Base-by-base conservation (phyloP, 2,888 invertebrate genomes). In the Pandemis cinnamomeana region DNA sequence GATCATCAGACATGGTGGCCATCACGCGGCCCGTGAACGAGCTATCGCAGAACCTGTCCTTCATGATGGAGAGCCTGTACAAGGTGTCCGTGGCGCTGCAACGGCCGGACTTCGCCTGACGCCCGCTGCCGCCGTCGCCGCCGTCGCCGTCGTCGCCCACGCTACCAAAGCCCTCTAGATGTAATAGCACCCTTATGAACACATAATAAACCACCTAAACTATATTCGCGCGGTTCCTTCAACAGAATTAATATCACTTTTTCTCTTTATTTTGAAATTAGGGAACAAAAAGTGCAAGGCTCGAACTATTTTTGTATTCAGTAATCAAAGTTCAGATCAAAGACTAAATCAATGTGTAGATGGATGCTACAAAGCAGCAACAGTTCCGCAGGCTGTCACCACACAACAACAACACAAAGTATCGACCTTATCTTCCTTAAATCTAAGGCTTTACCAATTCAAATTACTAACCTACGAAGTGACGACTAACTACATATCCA, bases 31-130 rank as follows among this genome's bases (percentile, higher is more conserved):
- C 93, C 0, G 92, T 92, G 75, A 87, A 87, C 83, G 94, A 94
- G 84, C 85, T 94, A 42, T 91, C 93, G 0, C 91, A 92, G 82
- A 93, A 93, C 83, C 84, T 94, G 68, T 89, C 93, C 15, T 91
- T 90, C 85, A 92, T 94, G 91, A 91, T 94, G 91, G 94, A 94
- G 85, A 93, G 93, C 82, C 89, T 94, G 42, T 94, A 93, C 89
- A 91, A 89, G 80, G 92, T 91, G 80, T 92, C 92, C 2, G 88
- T 93, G 80, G 89, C 91, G n/a, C 87, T 93, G 77, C 91, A 91
- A 82, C 84, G 91, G 44, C 89, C 89, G 78, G 92, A 92, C 77
- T 86, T 85, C 60, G 67, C 48, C 64, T 75, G 60, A 64, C 68
- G 4, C 41, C 15, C 44, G 6, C 58, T 75, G 86, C 76, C 55